Conservation (phyloP, 2,888 invertebrate genomes). For the Oasisia sp. region DNA sequence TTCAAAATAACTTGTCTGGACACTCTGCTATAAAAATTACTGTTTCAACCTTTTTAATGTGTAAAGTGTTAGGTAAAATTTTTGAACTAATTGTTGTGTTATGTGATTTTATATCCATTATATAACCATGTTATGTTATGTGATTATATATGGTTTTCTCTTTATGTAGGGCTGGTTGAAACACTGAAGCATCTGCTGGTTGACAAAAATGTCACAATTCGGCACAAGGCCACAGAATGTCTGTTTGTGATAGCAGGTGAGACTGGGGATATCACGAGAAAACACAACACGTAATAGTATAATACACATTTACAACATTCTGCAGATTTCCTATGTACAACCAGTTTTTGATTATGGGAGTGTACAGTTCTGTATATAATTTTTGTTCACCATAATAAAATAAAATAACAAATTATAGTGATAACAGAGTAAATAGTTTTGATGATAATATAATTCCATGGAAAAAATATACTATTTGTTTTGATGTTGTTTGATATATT, state of each 20-base stretch:
- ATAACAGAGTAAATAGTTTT: no score
- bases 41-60: no score
- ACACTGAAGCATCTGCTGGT: conserved; percentile 59
- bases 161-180: conserved; percentile 51
- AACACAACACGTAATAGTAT: neutral
- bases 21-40: no score
- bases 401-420: no score
- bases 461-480: neutral
- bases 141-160: conserved; percentile 8
- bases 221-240: conserved; percentile 64
- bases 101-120: no score
- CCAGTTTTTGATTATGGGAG: no score
- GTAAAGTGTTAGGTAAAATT: no score
- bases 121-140: conserved; percentile 6
- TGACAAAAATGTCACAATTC: conserved; percentile 60
- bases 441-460: no score
- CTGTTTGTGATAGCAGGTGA: conserved; percentile 60
- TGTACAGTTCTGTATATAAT: no score
- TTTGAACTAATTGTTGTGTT: no score
- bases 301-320: neutral
- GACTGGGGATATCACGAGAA: conserved; percentile 20
- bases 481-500: neutral
- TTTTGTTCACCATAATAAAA: no score
- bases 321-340: neutral
- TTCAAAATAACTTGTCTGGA: no score